Base-by-base conservation (phyloP, 37 sponge, comb jelly and placozoan genomes). In the Aplysina aerophoba region DNA sequence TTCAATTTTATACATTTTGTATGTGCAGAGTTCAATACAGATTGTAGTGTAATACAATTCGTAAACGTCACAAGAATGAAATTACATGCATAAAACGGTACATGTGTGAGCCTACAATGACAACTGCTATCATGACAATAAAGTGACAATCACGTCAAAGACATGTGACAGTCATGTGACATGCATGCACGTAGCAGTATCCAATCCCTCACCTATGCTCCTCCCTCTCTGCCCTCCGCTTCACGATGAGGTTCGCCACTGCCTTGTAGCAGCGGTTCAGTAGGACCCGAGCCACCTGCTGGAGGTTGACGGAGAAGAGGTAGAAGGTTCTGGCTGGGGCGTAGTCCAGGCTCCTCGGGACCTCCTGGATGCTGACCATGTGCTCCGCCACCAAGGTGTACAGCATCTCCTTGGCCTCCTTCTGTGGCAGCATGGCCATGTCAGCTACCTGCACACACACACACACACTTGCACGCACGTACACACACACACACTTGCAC, bases 381-480 rank as follows among this genome's bases (percentile, higher is more conserved):
- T 95, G 91, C 89, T 95, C 94, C 0, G 94, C 90, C 37, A 95
- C 55, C 5, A 97, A 83, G 4, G 91, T 86, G 87, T 97, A 97
- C 56, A 97, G 88, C n/a, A 97, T 87, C 79, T 95, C 98, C 85
- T 94, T 93, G 41, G 94, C 95, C 37, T 97, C 96, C 58, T 95
- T 94, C 63, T 88, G 88, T 0, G 98, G 98, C 11, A 97, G 75
- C 88, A 97, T 89, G 57, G 98, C 98, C 86, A 95, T 63, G 58
- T 97, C 98, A 36, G 93, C 85, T 20, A 88, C 81, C 74, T 84
- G 41, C n/a, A 33, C 22, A 80, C 5, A 25, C n/a, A 55, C 27
- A 25, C 39, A 24, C 21, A 64, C 66, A 64, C 66, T 12, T 11
- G 8, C 66, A 64, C 66, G 8, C 66, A 64, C 66, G 8, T 11